These are phyloP conservation scores for Watsonalla cultraria DNA, from an alignment of 2,888 invertebrate species.

Conservation along the genomic window DNA sequence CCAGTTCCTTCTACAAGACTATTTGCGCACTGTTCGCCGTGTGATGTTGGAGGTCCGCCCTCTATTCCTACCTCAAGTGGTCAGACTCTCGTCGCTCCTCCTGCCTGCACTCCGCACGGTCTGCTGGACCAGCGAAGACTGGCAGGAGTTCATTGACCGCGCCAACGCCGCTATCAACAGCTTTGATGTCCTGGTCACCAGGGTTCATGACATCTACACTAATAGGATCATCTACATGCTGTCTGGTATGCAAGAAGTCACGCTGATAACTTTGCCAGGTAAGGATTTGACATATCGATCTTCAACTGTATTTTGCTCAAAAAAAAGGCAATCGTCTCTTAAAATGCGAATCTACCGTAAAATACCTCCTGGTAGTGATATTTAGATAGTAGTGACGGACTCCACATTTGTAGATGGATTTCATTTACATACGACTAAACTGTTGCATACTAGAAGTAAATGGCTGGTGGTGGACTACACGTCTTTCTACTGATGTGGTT, in stretches of 20 bases:
- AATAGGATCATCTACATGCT: constrained; percentile 94
- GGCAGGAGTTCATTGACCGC: constrained; percentile 87
- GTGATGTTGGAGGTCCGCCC: constrained; percentile 94
- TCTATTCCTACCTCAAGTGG: constrained; percentile 91
- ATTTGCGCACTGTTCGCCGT: constrained; percentile 83
- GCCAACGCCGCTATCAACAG: constrained; percentile 88
- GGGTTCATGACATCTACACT: constrained; percentile 93
- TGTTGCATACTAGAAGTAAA: no score
- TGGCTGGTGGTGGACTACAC: no score
- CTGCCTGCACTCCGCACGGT: constrained; percentile 89
- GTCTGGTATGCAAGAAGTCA: constrained; percentile 91
- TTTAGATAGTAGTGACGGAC: no score
- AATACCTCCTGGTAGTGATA: no score
- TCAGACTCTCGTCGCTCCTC: constrained; percentile 88
- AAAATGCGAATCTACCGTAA: constrained; percentile 1
- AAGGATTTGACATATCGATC: constrained; percentile 1
- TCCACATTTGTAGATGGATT: no score
- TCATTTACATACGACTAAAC: no score
- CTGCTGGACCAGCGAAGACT: constrained; percentile 92
- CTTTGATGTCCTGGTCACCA: constrained; percentile 86
- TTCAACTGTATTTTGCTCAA: background rate
- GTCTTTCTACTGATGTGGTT: no score
- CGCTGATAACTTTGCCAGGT: constrained; percentile 88
- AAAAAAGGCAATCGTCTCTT: background rate
- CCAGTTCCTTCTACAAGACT: constrained; percentile 88